A percentile compares a stretch with the other conserved stretches of the same genome.
phyloP scores from a whole-genome alignment of 2,888 invertebrate genomes.

The Orthosia incerta region DNA sequence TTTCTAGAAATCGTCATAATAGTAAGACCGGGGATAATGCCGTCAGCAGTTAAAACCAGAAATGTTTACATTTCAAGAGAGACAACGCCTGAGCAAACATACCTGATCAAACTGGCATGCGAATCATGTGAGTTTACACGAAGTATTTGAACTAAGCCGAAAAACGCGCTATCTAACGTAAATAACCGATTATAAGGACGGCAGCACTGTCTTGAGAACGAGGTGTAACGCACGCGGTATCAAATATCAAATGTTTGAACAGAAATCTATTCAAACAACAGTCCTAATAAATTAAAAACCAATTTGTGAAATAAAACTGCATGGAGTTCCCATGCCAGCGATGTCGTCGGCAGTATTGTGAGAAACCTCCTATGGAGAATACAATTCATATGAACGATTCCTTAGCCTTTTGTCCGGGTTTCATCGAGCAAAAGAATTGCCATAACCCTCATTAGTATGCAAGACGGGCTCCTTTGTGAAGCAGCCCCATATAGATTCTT shows the following conservation, averaged over 20 bases:
- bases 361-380: conserved; percentile 25
- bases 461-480: conserved; percentile 35
- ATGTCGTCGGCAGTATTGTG: conserved; percentile 6
- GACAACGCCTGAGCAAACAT: conserved; percentile 51
- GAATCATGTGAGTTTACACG: conserved; percentile 46
- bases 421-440: conserved; percentile 23
- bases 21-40: conserved; percentile 9
- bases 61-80: conserved; percentile 54
- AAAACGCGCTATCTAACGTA: conserved; percentile 31
- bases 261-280: background rate
- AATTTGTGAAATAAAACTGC: conserved; percentile 14
- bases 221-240: background rate
- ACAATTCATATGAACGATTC: conserved; percentile 24
- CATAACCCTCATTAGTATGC: conserved; percentile 40
- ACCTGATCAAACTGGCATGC: conserved; percentile 49
- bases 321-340: conserved; percentile 12
- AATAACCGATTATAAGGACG: conserved; percentile 41
- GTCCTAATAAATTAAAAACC: background rate
- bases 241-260: conserved; percentile 1
- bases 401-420: conserved; percentile 30
- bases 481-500: conserved; percentile 21
- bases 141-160: conserved; percentile 47
- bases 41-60: conserved; percentile 34
- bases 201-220: conserved; percentile 28
- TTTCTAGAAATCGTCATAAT: conserved; percentile 4